Evolutionary conservation across 1,140 invertebrate species (phyloP), one percentile per base, ranked within the genome.

Genomic region (Bombus breviceps): DNA sequence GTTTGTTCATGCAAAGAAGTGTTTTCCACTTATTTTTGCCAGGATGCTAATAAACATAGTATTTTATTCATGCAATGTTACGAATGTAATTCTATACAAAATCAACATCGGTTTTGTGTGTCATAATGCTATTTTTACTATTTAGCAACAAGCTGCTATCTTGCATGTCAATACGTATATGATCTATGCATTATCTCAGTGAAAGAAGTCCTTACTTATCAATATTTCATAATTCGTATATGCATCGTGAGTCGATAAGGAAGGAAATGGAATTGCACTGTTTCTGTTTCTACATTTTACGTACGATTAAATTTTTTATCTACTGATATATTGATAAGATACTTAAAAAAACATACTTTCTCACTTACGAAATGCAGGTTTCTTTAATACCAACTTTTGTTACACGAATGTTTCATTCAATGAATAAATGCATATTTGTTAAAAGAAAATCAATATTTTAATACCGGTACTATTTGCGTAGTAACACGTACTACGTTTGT

Each of bases 321-420:
- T n/a, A 8, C 37, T 25, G 15, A 34, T 3, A 39, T 8, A 39
- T 32, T 8, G 37, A 37, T 62, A 18, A 34, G 12, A 13, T 32
- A 15, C 8, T 22, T 18, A 13, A 18, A 25, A 13, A 39, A 62
- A 59, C 25, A 32, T 9, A 43, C 13, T 64, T 32, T 41, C n/a
- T 25, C 4, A 13, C 1, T 83, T 75, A 75, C 0, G 25, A 9
- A 47, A 34, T 5, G 22, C 22, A 83, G 85, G n/a, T 86, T 59
- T 69, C 80, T 74, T 62, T 18, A 32, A 66, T 88, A 79, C 47
- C 85, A 62, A 88, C 69, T 6, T 41, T 57, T 34, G 47, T n/a
- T 83, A 71, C 34, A 43, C 25, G 34, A 81, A 73, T n/a, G 22
- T 75, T 83, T 41, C 64, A 62, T 57, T 43, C 62, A 39, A 22